phyloP scores from a whole-genome alignment of 1,140 invertebrate genomes.

The Brachystomella parvula region DNA sequence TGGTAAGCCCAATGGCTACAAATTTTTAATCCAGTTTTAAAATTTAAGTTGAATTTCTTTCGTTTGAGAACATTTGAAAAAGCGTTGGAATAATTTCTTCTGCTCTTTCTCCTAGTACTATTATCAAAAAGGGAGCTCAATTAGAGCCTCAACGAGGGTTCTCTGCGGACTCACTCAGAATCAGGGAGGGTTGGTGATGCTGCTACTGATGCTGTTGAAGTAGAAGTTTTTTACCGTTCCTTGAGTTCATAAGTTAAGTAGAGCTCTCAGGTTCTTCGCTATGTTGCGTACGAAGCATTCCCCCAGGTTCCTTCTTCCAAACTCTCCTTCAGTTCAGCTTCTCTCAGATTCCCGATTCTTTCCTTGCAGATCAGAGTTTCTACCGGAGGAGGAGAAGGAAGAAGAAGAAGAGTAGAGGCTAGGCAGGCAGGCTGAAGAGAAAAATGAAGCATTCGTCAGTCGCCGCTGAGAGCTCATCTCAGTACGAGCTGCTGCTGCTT shows the following conservation, averaged over 20 bases:
- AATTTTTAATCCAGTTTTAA: too few species aligned
- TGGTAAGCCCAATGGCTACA: too few species aligned
- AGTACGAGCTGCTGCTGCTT: background rate
- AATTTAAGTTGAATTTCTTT: background rate
- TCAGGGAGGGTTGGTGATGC: background rate
- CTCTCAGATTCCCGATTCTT: background rate
- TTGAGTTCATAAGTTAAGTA: too few species aligned
- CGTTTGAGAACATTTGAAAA: background rate
- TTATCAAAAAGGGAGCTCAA: background rate
- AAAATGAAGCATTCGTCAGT: constrained; percentile 3
- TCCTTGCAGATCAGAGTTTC: too few species aligned
- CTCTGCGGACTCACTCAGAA: background rate
- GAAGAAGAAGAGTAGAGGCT: too few species aligned
- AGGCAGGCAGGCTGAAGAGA: too few species aligned
- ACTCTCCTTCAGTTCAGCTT: background rate
- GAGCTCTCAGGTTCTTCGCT: background rate
- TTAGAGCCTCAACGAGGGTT: background rate
- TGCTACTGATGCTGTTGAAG: background rate
- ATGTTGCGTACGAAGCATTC: too few species aligned
- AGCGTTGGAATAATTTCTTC: background rate
- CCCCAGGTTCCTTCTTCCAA: background rate
- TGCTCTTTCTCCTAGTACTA: background rate
- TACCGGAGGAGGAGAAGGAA: too few species aligned
- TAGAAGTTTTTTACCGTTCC: too few species aligned
- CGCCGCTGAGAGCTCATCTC: background rate